Evolutionary conservation across 2,888 invertebrate genomes (phyloP), one percentile per base, ranked within the genome.

Genomic region (Bibio marci): DNA sequence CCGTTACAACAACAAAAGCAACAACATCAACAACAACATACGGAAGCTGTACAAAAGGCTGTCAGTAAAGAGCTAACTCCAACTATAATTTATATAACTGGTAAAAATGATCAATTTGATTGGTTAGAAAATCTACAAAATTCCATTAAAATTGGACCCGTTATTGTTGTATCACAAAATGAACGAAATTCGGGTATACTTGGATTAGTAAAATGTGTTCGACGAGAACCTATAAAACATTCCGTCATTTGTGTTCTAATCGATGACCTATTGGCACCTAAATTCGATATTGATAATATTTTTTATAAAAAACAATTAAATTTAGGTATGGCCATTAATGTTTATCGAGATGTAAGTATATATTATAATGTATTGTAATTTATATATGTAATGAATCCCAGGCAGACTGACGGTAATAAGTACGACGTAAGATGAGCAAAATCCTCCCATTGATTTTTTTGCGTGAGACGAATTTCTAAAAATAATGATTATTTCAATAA

Each of bases 131-230:
- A 50, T 26, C 46, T 58, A 3, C 54, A 61, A 43, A 35, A 51
- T 4, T 51, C 51, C 1, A 42, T 59, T 1, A 37, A 42, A 17
- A 50, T 46, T 11, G 42, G 53, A 0, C 26, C 17, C 5, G 50
- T 80, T 2, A 63, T 81, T 2, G 54, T 91, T 1, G 71, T 81
- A 14, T 64, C 74, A 2, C 71, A 78, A 55, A 70, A 73, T 45
- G 74, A 79, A 40, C 65, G 68, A 3, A 63, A 74, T 7, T 83
- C 71, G 53, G 97, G 97, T n/a, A 65, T 92, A 1, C 56, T 90
- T 17, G 97, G 95, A 13, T 62, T 94, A 39, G 73, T 85, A 0
- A 90, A 90, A 50, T 92, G 92, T 57, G 56, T 95, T 19, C 69
- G 80, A 42, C 77, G 70, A 49, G 91, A 92, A 53, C 75, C 79